A percentile compares a stretch with the other conserved stretches of the same genome.
Evolutionary conservation across 2,797 vertebrate species (phyloP).

Genomic region (Gymnothorax reevesii): DNA sequence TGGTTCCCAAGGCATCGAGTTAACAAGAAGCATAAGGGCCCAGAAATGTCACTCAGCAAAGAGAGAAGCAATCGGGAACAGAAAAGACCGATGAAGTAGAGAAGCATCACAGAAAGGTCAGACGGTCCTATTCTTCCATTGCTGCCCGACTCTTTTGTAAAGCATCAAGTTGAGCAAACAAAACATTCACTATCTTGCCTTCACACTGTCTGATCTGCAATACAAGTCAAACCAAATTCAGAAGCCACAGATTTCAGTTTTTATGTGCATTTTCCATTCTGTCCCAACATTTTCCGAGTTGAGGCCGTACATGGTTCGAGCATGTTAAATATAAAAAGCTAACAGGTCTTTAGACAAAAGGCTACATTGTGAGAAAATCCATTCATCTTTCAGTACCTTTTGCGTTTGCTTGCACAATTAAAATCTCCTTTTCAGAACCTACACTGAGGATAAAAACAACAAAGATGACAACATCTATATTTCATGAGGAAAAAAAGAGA

Average conservation of each 20-base stretch:
- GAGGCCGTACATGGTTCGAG: too few species aligned
- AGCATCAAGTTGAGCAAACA: too few species aligned
- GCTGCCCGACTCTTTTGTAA: background rate
- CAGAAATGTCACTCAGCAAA: background rate
- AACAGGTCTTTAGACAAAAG: background rate
- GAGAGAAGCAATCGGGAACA: background rate
- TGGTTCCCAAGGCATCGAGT: background rate
- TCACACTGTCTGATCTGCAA: too few species aligned
- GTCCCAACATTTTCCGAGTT: too few species aligned
- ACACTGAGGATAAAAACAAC: constrained; percentile 7
- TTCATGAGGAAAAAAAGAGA: background rate
- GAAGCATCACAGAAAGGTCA: constrained; percentile 68
- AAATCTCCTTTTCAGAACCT: background rate
- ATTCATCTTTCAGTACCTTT: background rate
- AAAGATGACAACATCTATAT: background rate
- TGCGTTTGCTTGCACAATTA: background rate
- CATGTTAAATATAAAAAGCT: background rate
- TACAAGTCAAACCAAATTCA: too few species aligned
- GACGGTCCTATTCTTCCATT: constrained; percentile 35
- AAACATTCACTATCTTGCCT: too few species aligned
- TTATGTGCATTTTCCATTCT: too few species aligned
- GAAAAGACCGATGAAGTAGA: background rate
- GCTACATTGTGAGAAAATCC: constrained; percentile 12
- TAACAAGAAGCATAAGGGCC: background rate
- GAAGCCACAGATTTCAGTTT: too few species aligned